A percentile compares a stretch with the other conserved stretches of the same genome.
Conservation (phyloP, 2,888 invertebrate genomes). For the Copidosoma aretas region DNA sequence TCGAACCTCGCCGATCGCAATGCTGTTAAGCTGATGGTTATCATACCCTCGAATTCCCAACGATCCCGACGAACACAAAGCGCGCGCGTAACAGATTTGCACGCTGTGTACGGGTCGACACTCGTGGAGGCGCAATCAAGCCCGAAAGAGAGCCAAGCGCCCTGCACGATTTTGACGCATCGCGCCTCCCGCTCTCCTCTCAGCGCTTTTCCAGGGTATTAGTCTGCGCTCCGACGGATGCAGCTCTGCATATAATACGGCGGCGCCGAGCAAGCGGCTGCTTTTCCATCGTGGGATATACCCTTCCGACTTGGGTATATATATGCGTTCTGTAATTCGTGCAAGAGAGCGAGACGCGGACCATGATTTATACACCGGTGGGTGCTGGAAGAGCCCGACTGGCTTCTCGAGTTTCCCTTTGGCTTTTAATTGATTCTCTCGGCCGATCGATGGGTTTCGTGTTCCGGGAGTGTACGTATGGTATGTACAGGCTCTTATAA, state of each 20-base stretch:
- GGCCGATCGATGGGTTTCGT: too few relatives aligned
- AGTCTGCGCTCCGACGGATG: slow-evolving; percentile 12
- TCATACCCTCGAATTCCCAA: too few relatives aligned
- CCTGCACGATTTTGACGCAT: slow-evolving; percentile 5
- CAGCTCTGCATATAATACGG: background rate
- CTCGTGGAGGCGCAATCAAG: background rate
- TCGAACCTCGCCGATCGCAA: too few relatives aligned
- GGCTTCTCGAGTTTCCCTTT: too few relatives aligned
- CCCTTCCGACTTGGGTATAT: background rate
- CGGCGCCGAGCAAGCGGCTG: slow-evolving; percentile 2
- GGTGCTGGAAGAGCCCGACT: too few relatives aligned
- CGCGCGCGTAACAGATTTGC: too few relatives aligned
- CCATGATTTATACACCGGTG: background rate
- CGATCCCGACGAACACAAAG: too few relatives aligned
- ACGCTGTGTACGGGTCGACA: too few relatives aligned
- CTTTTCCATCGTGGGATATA: background rate
- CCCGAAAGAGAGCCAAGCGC: background rate
- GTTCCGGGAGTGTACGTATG: too few relatives aligned
- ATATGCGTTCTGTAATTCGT: background rate
- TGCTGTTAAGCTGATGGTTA: too few relatives aligned
- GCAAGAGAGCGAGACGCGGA: background rate
- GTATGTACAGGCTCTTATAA: too few relatives aligned
- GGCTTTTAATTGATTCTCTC: too few relatives aligned
- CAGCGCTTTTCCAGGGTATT: slow-evolving; percentile 33
- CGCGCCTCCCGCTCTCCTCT: slow-evolving; percentile 25